Evolutionary conservation across 2,888 invertebrate species (phyloP).

Genomic region (Minunthozetes semirufus): DNA sequence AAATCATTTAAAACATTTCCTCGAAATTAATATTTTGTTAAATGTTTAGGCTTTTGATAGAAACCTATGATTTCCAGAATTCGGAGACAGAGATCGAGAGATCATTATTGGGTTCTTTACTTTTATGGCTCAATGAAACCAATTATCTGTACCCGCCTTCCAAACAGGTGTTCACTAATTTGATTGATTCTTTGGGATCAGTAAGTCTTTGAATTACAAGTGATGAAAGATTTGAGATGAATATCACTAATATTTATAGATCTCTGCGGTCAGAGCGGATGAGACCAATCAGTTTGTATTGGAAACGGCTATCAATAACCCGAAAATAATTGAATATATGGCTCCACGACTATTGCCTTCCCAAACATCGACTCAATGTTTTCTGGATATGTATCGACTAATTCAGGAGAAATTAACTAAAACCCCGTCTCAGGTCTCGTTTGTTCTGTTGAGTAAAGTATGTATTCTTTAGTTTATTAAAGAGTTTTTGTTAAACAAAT

Average conservation of each 20-base stretch:
- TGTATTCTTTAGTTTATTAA: background rate
- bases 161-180: constrained; percentile 23
- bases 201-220: background rate
- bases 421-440: constrained; percentile 34
- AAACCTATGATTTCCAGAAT: background rate
- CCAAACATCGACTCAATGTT: constrained; percentile 27
- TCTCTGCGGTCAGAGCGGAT: constrained; percentile 10
- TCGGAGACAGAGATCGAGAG: background rate
- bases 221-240: background rate
- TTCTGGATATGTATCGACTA: constrained; percentile 36
- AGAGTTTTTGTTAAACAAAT: background rate
- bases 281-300: constrained; percentile 34
- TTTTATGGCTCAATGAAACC: constrained; percentile 6
- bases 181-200: constrained; percentile 13
- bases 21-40: background rate
- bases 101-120: constrained; percentile 15
- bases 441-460: constrained; percentile 38
- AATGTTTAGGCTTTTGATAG: background rate
- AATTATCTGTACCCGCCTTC: constrained; percentile 22
- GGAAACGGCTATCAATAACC: constrained; percentile 34
- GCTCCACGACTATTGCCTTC: constrained; percentile 34
- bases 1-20: background rate
- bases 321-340: constrained; percentile 34
- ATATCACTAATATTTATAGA: background rate
- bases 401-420: constrained; percentile 32